phyloP scores from a whole-genome alignment of 2,888 invertebrate species.

The Eupithecia pulchellata region DNA sequence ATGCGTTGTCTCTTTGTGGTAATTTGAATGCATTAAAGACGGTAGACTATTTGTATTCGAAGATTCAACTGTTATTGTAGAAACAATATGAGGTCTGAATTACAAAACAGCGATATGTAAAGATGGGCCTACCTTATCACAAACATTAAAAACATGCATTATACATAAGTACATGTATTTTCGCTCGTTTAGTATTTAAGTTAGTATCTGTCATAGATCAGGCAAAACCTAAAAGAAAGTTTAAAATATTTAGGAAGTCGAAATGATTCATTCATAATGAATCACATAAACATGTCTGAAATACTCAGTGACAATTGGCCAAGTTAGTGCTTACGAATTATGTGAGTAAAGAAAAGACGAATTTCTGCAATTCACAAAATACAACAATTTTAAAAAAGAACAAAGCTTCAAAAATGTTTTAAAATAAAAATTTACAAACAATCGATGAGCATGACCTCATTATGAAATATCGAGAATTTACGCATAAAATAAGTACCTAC shows the following conservation, averaged over 20 bases:
- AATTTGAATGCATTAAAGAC: not conserved
- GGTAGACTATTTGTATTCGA: slow-evolving; percentile 4
- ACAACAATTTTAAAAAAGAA: not conserved
- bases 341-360: not conserved
- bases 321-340: not conserved
- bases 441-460: slow-evolving; percentile 5
- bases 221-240: not conserved
- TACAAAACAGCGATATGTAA: not conserved
- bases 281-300: not conserved
- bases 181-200: no score
- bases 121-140: not conserved
- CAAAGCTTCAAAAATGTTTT: not conserved
- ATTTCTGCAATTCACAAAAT: not conserved
- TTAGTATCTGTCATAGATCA: no score
- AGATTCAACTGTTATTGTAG: not conserved
- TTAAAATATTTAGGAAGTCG: not conserved
- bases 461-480: not conserved
- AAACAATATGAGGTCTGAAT: slow-evolving; percentile 7
- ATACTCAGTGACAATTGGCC: no score
- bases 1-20: not conserved
- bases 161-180: no score
- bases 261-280: not conserved
- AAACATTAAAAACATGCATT: not conserved
- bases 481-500: not conserved
- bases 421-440: not conserved